Conservation (phyloP, 2,113 vertebrate genomes). For the Hyperoodon ampullatus region DNA sequence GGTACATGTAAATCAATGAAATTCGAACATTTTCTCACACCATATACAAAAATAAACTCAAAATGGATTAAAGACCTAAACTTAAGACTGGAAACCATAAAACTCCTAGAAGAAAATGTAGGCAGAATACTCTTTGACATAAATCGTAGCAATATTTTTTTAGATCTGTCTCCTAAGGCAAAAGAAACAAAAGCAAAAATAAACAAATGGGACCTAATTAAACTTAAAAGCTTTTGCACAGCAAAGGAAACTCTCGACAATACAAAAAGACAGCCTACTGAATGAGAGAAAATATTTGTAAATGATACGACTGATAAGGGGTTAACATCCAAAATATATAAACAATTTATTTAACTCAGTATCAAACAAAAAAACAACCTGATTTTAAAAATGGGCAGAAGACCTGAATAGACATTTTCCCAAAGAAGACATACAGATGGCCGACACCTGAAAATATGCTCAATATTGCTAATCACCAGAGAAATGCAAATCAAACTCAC, state of each 20-base stretch:
- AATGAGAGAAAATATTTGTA: neutral
- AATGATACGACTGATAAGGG: neutral
- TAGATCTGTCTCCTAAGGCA: neutral
- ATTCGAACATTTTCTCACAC: too few relatives aligned
- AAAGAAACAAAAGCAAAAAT: neutral
- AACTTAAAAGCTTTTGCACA: neutral
- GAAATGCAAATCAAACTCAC: neutral
- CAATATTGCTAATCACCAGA: neutral
- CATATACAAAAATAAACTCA: too few relatives aligned
- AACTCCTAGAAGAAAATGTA: too few relatives aligned
- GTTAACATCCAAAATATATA: neutral
- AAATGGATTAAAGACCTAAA: too few relatives aligned
- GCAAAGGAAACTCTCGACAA: neutral
- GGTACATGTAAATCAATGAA: too few relatives aligned
- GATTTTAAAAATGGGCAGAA: neutral
- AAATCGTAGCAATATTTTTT: too few relatives aligned
- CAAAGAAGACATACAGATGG: too few relatives aligned
- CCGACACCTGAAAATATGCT: too few relatives aligned
- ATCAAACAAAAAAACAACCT: neutral
- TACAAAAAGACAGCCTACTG: neutral
- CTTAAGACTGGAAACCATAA: too few relatives aligned
- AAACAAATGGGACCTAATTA: too few relatives aligned
- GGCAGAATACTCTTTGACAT: too few relatives aligned
- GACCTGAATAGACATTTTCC: neutral
- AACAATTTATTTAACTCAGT: neutral